Base-by-base conservation (phyloP, 2,888 invertebrate species). In the Archips crataeganus region DNA sequence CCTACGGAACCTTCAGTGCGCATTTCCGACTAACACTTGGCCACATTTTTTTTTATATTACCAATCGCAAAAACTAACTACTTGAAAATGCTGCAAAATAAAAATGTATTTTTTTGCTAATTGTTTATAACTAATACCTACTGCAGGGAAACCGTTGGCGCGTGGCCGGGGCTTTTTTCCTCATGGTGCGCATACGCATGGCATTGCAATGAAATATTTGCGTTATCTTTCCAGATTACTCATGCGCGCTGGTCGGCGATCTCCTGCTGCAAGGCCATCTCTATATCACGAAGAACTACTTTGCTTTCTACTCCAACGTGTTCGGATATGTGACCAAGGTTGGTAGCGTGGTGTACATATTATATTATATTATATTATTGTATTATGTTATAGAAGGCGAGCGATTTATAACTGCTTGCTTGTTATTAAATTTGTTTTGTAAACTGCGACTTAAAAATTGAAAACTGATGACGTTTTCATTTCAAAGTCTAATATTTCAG, bases 281-380 rank as follows among this genome's bases (percentile, higher is more conserved):
- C 81, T 99, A 98, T 94, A 98, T 99, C 87, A 98, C 98, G 77
- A 97, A 97, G 87, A 98, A 98, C 89, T 98, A 98, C 94, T 98
- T 99, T 94, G 98, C 98, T 81, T 99, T 99, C 95, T 98, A 99
- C 92, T 98, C 99, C 77, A 98, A 98, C 90, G 98, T 99, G 75
- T 98, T 98, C 90, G 98, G 98, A 84, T 98, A 98, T 92, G 98
- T 98, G 79, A 98, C 98, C 84, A 98, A 98, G 96, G 98, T 98
- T 92, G 95, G 94, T 82, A 23, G 36, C 51, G 36, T 32, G 15
- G 42, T 42, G 8, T 15, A 23, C 45, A 62, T 23, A n/a, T n/a
- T n/a, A n/a, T n/a, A n/a, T n/a, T n/a, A n/a, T n/a, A n/a, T n/a
- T n/a, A n/a, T n/a, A n/a, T n/a, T n/a, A n/a, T n/a, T n/a, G n/a